Evolutionary conservation across 2,888 invertebrate species (phyloP).

Genomic region (Caradrina clavipalpis): DNA sequence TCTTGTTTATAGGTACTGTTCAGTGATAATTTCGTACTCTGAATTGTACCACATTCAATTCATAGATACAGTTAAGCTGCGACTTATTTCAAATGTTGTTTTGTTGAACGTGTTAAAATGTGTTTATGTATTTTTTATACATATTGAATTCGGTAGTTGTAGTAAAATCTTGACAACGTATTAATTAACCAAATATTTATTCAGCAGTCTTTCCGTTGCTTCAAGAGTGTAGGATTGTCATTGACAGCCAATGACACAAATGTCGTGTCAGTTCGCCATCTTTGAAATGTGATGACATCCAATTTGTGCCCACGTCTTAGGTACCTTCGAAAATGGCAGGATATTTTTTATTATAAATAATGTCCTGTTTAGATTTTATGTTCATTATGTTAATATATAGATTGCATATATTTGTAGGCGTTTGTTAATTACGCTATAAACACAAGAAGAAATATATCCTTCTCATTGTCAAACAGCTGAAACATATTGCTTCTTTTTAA

Average conservation of each 20-base stretch:
- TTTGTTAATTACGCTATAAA: background rate
- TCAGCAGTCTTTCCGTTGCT: constrained; percentile 22
- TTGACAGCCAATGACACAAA: background rate
- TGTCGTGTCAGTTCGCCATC: background rate
- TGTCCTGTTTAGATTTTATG: background rate
- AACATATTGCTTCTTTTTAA: background rate
- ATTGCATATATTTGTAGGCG: background rate
- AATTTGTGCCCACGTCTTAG: background rate
- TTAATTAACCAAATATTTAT: constrained; percentile 11
- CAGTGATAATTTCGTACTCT: background rate
- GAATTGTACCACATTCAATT: background rate
- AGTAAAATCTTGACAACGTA: background rate
- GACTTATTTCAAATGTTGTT: background rate
- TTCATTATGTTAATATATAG: background rate
- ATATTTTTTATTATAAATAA: constrained; percentile 6
- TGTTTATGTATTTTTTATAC: background rate
- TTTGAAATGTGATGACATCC: background rate
- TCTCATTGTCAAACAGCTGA: constrained; percentile 3
- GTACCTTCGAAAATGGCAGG: constrained; percentile 6
- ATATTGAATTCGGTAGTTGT: background rate
- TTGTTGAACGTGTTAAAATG: background rate
- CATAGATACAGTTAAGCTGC: background rate
- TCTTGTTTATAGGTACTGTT: constrained; percentile 6
- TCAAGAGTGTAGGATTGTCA: background rate
- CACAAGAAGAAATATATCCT: background rate